phyloP scores from a whole-genome alignment of 2,888 invertebrate species.

The Heliconius sara region DNA sequence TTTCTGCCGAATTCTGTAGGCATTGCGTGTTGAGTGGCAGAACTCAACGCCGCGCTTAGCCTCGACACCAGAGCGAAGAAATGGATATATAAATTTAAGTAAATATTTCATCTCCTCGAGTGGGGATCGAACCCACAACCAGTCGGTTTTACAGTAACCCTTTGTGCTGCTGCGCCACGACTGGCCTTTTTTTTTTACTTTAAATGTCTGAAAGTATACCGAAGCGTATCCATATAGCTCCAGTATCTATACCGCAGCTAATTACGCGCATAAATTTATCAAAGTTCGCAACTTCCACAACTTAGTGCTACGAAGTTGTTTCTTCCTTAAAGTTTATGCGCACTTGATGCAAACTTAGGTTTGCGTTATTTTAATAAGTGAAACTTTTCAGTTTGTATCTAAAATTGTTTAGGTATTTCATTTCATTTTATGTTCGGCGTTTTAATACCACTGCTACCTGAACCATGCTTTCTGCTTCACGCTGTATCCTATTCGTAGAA shows the following conservation, averaged over 20 bases:
- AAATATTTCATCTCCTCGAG: too few species aligned
- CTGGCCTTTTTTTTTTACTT: neutral
- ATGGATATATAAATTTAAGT: too few species aligned
- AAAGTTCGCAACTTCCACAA: constrained; percentile 27
- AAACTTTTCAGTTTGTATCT: constrained; percentile 15
- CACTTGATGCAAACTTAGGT: constrained; percentile 29
- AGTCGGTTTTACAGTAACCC: too few species aligned
- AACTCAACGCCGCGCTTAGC: too few species aligned
- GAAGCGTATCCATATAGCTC: constrained; percentile 16
- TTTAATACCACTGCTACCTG: neutral
- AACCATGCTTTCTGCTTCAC: neutral
- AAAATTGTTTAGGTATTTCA: neutral
- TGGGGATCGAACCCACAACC: too few species aligned
- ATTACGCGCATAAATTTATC: constrained; percentile 34
- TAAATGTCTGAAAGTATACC: constrained; percentile 3
- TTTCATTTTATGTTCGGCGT: neutral
- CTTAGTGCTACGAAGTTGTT: constrained; percentile 28
- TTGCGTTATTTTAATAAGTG: constrained; percentile 20
- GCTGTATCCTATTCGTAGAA: neutral
- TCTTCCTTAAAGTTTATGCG: constrained; percentile 23
- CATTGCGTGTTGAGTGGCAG: too few species aligned
- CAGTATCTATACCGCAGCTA: constrained; percentile 17
- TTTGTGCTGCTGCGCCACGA: too few species aligned
- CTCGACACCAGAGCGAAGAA: too few species aligned
- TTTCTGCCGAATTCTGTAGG: too few species aligned